Evolutionary conservation across 2,888 invertebrate genomes (phyloP).

Genomic region (Neoscelio sp.): DNA sequence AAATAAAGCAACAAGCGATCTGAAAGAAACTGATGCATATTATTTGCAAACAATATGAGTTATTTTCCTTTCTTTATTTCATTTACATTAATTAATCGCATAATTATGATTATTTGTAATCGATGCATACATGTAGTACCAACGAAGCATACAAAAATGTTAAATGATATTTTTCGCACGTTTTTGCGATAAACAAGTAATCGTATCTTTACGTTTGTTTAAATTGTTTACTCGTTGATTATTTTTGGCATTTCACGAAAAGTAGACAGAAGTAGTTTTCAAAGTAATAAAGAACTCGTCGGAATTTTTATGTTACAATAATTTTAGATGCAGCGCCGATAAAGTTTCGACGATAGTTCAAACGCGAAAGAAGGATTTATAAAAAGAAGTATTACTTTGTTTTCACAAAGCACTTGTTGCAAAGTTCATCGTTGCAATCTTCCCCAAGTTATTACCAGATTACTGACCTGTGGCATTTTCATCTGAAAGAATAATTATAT

Average conservation of each 20-base stretch:
- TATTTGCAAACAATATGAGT: slow-evolving; percentile 15
- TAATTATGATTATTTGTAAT: slow-evolving; percentile 50
- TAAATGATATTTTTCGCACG: slow-evolving; percentile 23
- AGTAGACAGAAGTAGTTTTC: no score
- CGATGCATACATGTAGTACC: slow-evolving; percentile 18
- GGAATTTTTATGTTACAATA: slow-evolving; percentile 1
- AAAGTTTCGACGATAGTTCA: not conserved
- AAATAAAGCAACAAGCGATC: no score
- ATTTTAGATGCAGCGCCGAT: not conserved
- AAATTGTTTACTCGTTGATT: not conserved
- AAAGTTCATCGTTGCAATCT: slow-evolving; percentile 68
- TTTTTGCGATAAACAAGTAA: slow-evolving; percentile 21
- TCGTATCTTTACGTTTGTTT: slow-evolving; percentile 1
- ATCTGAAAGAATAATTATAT: slow-evolving; percentile 58
- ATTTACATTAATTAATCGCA: slow-evolving; percentile 60
- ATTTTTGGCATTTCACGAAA: not conserved
- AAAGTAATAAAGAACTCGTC: no score
- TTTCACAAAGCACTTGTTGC: slow-evolving; percentile 62
- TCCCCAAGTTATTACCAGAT: slow-evolving; percentile 64
- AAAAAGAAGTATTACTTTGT: slow-evolving; percentile 53
- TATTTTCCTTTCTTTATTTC: slow-evolving; percentile 25
- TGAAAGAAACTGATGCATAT: no score
- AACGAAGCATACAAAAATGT: slow-evolving; percentile 11
- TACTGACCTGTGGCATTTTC: slow-evolving; percentile 60
- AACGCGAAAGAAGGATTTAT: slow-evolving; percentile 8